phyloP scores from a whole-genome alignment of 37 sponge, comb jelly and placozoan genomes.

The Beroe ovata region DNA sequence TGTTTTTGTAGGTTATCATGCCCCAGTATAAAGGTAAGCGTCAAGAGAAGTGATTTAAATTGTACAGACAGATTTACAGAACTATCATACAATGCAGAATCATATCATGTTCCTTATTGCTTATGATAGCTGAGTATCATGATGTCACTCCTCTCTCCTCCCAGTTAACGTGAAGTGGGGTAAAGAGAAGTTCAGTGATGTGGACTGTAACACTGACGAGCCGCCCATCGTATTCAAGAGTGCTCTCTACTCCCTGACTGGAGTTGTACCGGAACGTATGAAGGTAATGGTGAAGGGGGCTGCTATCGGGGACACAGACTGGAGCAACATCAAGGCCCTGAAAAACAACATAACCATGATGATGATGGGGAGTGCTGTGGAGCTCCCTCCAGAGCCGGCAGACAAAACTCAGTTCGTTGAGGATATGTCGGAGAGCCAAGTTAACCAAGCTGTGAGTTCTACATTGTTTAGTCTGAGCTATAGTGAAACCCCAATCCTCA shows the following conservation, averaged over 20 bases:
- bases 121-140: neutral
- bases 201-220: conserved; percentile 88
- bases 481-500: too few relatives aligned
- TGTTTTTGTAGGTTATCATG: too few relatives aligned
- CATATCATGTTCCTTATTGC: too few relatives aligned
- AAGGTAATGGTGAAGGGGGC: conserved; percentile 87
- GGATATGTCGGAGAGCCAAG: conserved; percentile 87
- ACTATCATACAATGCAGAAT: too few relatives aligned
- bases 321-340: conserved; percentile 11
- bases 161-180: conserved; percentile 97
- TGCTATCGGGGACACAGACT: conserved; percentile 68
- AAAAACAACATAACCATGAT: conserved; percentile 78
- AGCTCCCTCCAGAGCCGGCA: conserved; percentile 77
- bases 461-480: neutral
- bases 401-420: conserved; percentile 83
- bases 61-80: too few relatives aligned
- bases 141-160: neutral
- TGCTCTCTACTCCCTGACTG: conserved; percentile 84
- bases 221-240: conserved; percentile 86
- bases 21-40: neutral
- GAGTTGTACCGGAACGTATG: conserved; percentile 72
- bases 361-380: conserved; percentile 91
- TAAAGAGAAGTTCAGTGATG: conserved; percentile 81
- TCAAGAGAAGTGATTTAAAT: too few relatives aligned
- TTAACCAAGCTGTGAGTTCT: conserved; percentile 77